These are phyloP conservation scores for Sussaba pulchella DNA, from an alignment of 2,888 invertebrate species.

Conservation along the genomic window DNA sequence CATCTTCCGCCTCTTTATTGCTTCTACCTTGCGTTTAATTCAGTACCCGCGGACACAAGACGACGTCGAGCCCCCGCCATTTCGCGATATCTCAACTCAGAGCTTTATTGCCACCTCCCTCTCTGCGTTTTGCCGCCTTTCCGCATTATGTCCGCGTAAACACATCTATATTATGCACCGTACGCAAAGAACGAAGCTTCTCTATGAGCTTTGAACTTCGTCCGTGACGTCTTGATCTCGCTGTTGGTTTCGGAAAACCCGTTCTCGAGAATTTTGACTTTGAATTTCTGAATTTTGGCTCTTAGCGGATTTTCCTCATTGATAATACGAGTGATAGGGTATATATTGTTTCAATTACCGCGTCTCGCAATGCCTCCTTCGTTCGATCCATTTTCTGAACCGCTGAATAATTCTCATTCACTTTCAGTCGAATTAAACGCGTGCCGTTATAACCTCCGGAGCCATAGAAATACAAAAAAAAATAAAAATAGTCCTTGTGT, in stretches of 20 bases:
- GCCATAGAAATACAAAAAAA: too few species aligned
- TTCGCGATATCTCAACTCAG: slow-evolving; percentile 48
- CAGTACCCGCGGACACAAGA: slow-evolving; percentile 38
- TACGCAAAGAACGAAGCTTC: slow-evolving; percentile 35
- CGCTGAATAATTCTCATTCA: not conserved
- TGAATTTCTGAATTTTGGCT: too few species aligned
- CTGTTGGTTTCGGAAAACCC: not conserved
- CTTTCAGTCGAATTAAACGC: slow-evolving; percentile 11
- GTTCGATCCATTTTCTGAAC: not conserved
- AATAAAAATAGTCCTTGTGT: too few species aligned
- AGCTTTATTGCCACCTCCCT: slow-evolving; percentile 47
- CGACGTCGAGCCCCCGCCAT: slow-evolving; percentile 33
- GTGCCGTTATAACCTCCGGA: too few species aligned
- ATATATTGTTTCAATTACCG: slow-evolving; percentile 3
- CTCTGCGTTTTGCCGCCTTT: too few species aligned
- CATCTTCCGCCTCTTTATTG: slow-evolving; percentile 68
- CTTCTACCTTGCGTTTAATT: slow-evolving; percentile 47
- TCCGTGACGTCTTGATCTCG: slow-evolving; percentile 46
- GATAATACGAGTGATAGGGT: slow-evolving; percentile 42
- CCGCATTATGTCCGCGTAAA: too few species aligned
- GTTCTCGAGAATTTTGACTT: slow-evolving; percentile 33
- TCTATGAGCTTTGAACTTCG: slow-evolving; percentile 51
- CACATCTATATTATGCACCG: slow-evolving; percentile 45
- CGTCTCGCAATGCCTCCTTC: not conserved
- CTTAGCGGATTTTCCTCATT: too few species aligned